phyloP scores from a whole-genome alignment of 2,797 vertebrate species.

The Onychomys arenicola region DNA sequence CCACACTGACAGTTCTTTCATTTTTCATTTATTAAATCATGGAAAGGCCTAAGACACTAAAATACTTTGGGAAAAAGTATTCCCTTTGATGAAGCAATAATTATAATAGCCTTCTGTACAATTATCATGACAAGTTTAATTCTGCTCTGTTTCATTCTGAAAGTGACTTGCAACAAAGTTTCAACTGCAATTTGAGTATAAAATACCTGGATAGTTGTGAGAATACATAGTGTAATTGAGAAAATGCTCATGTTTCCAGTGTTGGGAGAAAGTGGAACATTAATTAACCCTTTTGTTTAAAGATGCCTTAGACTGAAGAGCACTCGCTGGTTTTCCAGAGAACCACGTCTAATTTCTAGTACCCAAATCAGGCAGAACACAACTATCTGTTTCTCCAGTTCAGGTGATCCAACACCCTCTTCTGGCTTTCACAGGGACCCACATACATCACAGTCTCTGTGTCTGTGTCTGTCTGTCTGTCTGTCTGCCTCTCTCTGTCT shows the following conservation, averaged over 20 bases:
- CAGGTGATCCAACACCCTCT: too few species aligned
- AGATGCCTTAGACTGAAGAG: background rate
- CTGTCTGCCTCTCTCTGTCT: background rate
- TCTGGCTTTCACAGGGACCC: background rate
- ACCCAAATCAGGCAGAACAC: background rate
- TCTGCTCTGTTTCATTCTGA: constrained; percentile 46
- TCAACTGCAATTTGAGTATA: constrained; percentile 21
- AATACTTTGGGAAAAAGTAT: constrained; percentile 1
- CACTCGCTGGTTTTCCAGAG: background rate
- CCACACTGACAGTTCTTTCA: background rate
- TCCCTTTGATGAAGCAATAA: constrained; percentile 4
- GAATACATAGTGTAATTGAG: constrained; percentile 19
- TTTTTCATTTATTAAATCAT: constrained; percentile 51
- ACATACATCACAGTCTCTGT: background rate
- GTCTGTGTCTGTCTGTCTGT: too few species aligned
- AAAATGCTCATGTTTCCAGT: constrained; percentile 46
- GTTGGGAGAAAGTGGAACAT: background rate
- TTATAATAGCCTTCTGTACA: constrained; percentile 47
- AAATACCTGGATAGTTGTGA: constrained; percentile 51
- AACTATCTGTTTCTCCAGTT: background rate
- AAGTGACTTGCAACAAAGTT: constrained; percentile 22
- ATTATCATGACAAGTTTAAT: constrained; percentile 42
- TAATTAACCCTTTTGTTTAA: constrained; percentile 49
- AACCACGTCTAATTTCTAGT: background rate
- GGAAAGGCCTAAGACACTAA: constrained; percentile 36